Evolutionary conservation across 2,113 vertebrate genomes (phyloP), one percentile per base, ranked within the genome.

Genomic region (Platichthys flesus): DNA sequence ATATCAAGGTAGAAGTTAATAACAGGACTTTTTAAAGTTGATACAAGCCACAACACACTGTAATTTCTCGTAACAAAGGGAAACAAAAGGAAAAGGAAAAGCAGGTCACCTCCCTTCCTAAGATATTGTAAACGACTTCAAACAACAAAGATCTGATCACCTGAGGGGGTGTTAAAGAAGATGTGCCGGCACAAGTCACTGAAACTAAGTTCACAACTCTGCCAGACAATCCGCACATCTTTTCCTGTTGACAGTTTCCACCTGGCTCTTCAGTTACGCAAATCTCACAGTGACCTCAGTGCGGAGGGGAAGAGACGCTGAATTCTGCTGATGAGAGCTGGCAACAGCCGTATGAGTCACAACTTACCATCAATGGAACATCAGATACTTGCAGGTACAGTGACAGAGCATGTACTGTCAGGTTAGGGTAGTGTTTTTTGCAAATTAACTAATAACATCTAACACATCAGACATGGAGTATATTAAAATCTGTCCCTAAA

Each of bases 181-280:
- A 71, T 49, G 20, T 59, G 56, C 26, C 68, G 76, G 60, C 52
- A 72, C 54, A 73, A 26, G 58, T 68, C 20, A 21, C 10, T 51
- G 9, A 68, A 71, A 60, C 49, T 1, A 20, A 63, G 76, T 64
- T 72, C 62, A 54, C 31, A 70, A 26, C 56, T 59, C 52, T 13
- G 14, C 28, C 24, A 76, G 49, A 72, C 56, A 56, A 75, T 58
- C 56, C 64, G 9, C 66, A 65, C 7, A 1, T 80, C 80, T 85
- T 67, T 56, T 56, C 85, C 81, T 84, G 67, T 82, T 70, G 73
- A 82, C 26, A 23, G 18, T 72, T 83, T 85, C 76, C 68, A 2
- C 59, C 15, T 31, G 40, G 56, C 62, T 72, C 51, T 72, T 79
- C 54, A 47, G 67, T 85, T 69, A 70, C 13, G 28, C 72, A 76